Base-by-base conservation (phyloP, 2,888 invertebrate species). In the Napeogenes inachia region DNA sequence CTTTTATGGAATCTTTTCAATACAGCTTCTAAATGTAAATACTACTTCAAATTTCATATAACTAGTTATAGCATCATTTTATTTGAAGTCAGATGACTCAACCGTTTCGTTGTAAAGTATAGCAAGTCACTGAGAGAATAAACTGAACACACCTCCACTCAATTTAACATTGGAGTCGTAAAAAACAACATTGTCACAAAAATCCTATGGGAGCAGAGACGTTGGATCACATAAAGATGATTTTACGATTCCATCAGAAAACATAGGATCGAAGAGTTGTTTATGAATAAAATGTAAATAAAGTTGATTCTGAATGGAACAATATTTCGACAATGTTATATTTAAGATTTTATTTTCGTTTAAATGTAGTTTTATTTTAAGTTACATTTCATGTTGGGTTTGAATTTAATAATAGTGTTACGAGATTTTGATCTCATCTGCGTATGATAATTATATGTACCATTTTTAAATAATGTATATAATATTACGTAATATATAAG, bases 221-320 rank as follows among this genome's bases (percentile, higher is more conserved):
- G 75, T 80, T 77, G 79, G 81, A 82, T 81, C 80, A 79, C 84
- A 85, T 81, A 87, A 88, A 86, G 84, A 85, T 84, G 76, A 82
- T 84, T 87, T 87, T 86, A 87, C 81, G 85, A 85, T 84, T 84
- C 79, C 80, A 83, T 84, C 83, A 80, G 73, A 74, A 75, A 75
- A 73, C 59, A 65, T 76, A 77, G 76, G 79, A 82, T 81, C 78
- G 75, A 79, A 80, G 75, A 73, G 71, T 73, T 79, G 80, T 82
- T 81, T 84, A 84, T 84, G 81, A 81, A 85, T 84, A 82, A 82
- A 83, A 82, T 77, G 75, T 69, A 81, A 77, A 81, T 84, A 81
- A 80, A 82, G 76, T 73, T 71, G 70, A 76, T 77, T 79, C 75
- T 73, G 71, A 75, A 77, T 71, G 71, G 73, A 42, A 56, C 21